These are phyloP conservation scores for Drosophila lowei DNA, from an alignment of 1,140 invertebrate species.

Conservation along the genomic window DNA sequence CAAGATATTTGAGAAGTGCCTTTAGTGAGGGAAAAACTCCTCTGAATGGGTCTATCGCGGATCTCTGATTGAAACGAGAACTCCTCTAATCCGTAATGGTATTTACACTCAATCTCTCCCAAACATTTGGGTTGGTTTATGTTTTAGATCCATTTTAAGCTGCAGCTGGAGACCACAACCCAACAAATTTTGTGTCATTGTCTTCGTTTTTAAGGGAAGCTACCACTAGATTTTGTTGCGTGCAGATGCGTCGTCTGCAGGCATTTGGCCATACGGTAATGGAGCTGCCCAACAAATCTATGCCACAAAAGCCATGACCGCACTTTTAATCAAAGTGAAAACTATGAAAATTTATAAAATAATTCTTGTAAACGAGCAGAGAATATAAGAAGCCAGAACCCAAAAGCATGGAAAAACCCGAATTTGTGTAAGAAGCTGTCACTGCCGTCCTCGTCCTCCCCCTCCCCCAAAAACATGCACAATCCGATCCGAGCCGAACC, in stretches of 20 bases:
- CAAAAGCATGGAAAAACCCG: constrained; percentile 37
- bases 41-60: too few species aligned
- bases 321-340: constrained; percentile 80
- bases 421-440: constrained; percentile 52
- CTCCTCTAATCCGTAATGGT: too few species aligned
- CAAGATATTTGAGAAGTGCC: too few species aligned
- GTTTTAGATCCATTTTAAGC: too few species aligned
- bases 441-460: constrained; percentile 6
- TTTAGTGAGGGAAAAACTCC: too few species aligned
- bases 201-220: background rate
- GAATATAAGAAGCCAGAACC: constrained; percentile 15
- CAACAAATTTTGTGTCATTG: constrained; percentile 1
- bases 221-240: background rate
- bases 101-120: too few species aligned
- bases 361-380: constrained; percentile 56
- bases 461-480: constrained; percentile 9
- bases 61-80: too few species aligned
- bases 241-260: too few species aligned
- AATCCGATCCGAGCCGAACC: background rate
- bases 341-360: constrained; percentile 80
- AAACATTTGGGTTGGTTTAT: too few species aligned
- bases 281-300: constrained; percentile 51
- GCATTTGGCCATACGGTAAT: constrained; percentile 48
- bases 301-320: constrained; percentile 73
- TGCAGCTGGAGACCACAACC: too few species aligned